Percentiles rank a stretch among this genome's conserved stretches.
phyloP scores from a whole-genome alignment of 2,888 invertebrate genomes.

The Lutraria lutraria region DNA sequence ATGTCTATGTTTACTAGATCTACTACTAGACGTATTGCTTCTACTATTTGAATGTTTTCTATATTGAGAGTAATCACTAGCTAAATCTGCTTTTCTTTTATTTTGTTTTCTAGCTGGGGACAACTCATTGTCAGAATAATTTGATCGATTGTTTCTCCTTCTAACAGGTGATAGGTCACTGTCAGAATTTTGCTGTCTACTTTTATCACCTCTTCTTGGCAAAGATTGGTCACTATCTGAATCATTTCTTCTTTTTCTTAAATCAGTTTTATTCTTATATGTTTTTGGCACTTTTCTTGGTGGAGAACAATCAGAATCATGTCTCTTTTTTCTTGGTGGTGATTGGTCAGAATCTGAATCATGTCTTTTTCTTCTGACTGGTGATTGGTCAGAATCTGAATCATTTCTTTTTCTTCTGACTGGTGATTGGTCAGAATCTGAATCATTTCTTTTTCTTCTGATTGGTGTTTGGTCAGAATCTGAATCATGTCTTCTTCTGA shows the following conservation, averaged over 20 bases:
- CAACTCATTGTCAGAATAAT: conserved; percentile 66
- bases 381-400: conserved; percentile 75
- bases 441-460: conserved; percentile 63
- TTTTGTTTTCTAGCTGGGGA: conserved; percentile 62
- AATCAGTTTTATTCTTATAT: conserved; percentile 75
- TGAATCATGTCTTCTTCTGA: conserved; percentile 65
- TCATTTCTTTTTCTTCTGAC: conserved; percentile 77
- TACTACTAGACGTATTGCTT: neutral
- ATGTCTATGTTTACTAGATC: conserved; percentile 60
- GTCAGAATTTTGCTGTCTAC: conserved; percentile 81
- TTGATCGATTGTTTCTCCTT: conserved; percentile 1
- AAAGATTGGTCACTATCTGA: conserved; percentile 86
- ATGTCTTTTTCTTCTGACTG: conserved; percentile 80
- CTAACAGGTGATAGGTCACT: conserved; percentile 77
- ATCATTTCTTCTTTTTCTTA: conserved; percentile 81
- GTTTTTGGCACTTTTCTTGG: conserved; percentile 74
- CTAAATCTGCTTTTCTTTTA: conserved; percentile 41
- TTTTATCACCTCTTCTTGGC: conserved; percentile 75
- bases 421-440: conserved; percentile 76
- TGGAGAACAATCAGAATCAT: conserved; percentile 79
- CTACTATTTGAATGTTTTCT: conserved; percentile 87
- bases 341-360: conserved; percentile 85
- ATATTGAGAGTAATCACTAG: conserved; percentile 74
- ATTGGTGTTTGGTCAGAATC: conserved; percentile 78
- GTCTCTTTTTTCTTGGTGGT: conserved; percentile 80